Conservation (phyloP, 2,797 vertebrate genomes). For the Neosalanx taihuensis region DNA sequence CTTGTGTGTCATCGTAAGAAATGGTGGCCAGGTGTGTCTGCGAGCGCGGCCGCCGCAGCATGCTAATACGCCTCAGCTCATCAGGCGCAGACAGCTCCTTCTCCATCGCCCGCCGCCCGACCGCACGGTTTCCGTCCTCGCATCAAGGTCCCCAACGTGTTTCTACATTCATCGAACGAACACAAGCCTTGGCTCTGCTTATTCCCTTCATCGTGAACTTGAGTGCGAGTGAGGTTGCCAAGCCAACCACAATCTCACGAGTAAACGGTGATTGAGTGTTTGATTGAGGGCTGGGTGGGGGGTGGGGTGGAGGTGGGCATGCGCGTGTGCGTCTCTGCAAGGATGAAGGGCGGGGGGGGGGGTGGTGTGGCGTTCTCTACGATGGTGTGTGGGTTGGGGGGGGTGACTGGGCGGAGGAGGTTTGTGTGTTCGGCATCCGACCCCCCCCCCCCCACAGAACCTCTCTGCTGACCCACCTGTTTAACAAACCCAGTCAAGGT, state of each 20-base stretch:
- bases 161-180: conserved; percentile 16
- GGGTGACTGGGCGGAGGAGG: conserved; percentile 51
- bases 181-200: conserved; percentile 27
- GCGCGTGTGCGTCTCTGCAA: not conserved
- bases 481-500: conserved; percentile 62
- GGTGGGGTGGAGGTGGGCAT: conserved; percentile 3
- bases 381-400: conserved; percentile 33
- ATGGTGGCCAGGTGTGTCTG: not conserved
- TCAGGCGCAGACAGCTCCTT: conserved; percentile 49
- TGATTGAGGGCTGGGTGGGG: conserved; percentile 22
- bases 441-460: conserved; percentile 27
- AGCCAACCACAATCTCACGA: conserved; percentile 35
- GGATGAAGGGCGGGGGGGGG: conserved; percentile 29
- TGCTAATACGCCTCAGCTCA: conserved; percentile 11
- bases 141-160: not conserved
- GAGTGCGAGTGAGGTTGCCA: conserved; percentile 35
- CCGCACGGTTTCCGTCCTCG: conserved; percentile 14
- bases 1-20: not conserved
- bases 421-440: conserved; percentile 31
- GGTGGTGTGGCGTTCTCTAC: conserved; percentile 47
- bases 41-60: conserved; percentile 29
- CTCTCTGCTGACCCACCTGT: conserved; percentile 49
- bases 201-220: conserved; percentile 21
- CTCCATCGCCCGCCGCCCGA: conserved; percentile 36
- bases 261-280: conserved; percentile 41